Percentiles rank a stretch among this genome's conserved stretches.
Conservation (phyloP, 1,140 invertebrate species). For the Uloborus diversus region DNA sequence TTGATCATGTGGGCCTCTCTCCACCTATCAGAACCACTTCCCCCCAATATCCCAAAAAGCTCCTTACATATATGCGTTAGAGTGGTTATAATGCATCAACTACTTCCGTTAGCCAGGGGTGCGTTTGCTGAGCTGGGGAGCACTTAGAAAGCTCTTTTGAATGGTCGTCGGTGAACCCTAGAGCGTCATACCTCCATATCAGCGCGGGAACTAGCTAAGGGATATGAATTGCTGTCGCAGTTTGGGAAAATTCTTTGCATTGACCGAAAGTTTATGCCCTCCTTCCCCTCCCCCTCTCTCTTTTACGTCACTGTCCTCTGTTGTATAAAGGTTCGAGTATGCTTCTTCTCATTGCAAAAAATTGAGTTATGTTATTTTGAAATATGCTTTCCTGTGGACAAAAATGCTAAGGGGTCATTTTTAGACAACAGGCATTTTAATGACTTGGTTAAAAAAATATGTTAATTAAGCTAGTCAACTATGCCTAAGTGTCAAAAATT, state of each 20-base stretch:
- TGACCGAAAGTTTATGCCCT: background rate
- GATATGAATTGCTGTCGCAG: background rate
- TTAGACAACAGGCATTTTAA: too few relatives aligned
- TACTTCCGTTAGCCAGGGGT: conserved; percentile 25
- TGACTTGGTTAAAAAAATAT: too few relatives aligned
- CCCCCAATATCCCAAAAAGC: background rate
- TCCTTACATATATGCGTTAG: background rate
- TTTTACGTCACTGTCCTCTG: background rate
- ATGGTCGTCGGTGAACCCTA: background rate
- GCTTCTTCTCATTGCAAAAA: too few relatives aligned
- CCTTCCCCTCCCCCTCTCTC: background rate
- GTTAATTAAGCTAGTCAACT: too few relatives aligned
- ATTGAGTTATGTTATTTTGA: too few relatives aligned
- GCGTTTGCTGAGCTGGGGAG: background rate
- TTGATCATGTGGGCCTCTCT: conserved; percentile 20
- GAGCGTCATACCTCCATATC: background rate
- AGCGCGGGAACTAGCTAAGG: background rate
- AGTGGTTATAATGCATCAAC: conserved; percentile 26
- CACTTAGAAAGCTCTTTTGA: background rate
- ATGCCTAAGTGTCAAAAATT: too few relatives aligned
- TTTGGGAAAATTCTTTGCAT: too few relatives aligned
- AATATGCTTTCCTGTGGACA: too few relatives aligned
- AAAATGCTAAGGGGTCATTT: too few relatives aligned
- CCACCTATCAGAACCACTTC: conserved; percentile 16
- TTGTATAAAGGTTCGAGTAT: too few relatives aligned